Base-by-base conservation (phyloP, 1,140 invertebrate genomes). In the Tetramorium parvispinum region DNA sequence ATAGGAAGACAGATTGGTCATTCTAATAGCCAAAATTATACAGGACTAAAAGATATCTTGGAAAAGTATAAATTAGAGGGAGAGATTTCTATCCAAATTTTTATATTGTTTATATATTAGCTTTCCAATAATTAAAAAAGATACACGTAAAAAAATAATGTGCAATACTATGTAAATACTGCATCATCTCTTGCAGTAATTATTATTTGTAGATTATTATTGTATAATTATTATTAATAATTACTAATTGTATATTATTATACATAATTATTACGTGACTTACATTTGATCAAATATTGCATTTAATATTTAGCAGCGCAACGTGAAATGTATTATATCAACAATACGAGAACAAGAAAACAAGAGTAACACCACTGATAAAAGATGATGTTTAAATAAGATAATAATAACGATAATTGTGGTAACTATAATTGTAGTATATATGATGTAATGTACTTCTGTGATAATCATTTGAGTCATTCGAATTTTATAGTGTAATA, bases 381-480 rank as follows among this genome's bases (percentile, higher is more conserved):
- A 51, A 71, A 61, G 43, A 53, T 1, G 4, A 1, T 18, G 24
- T 57, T 63, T 57, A 65, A 53, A 10, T 18, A 21, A 49, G 40
- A 49, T 21, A 78, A 46, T 10, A 46, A 55, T 24, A 0, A 0
- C 2, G 16, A 43, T 43, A 18, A 37, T 21, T 16, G 2, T 8
- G 18, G 13, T 27, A 75, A 46, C 13, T 0, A 24, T 11, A 1
- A n/a, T n/a, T n/a, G n/a, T n/a, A n/a, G n/a, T n/a, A n/a, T 51
- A 63, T 46, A 43, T 6, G 0, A 24, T 18, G 1, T 51, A 63
- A 53, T n/a, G 3, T 51, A 24, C 2, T 78, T 61, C 8, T 61
- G 37, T 61, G 37, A 76, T 76, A 76, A 76, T 40, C 11, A 76
- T 40, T 51, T 51, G 68, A 51, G 18, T 73, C 70, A 55, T 55